A percentile compares a stretch with the other conserved stretches of the same genome.
phyloP scores from a whole-genome alignment of 64 coral and sea anemone genomes.

The Stichodactyla mertensii region DNA sequence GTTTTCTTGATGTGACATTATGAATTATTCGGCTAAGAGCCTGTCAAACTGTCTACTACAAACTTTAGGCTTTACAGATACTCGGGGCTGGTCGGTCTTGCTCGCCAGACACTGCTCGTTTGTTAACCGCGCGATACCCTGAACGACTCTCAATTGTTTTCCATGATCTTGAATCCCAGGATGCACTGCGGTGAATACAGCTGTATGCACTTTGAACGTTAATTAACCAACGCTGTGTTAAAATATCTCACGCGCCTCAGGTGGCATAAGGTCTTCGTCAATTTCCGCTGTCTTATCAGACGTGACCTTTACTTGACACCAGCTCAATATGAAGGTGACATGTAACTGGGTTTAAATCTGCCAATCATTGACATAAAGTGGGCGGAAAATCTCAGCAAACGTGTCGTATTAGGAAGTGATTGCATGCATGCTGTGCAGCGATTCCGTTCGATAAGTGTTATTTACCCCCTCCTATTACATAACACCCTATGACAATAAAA shows the following conservation, averaged over 20 bases:
- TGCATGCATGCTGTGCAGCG: neutral
- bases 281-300: conserved; percentile 59
- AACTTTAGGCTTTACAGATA: conserved; percentile 26
- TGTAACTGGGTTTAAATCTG: conserved; percentile 25
- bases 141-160: conserved; percentile 7
- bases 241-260: conserved; percentile 10
- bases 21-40: conserved; percentile 23
- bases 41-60: conserved; percentile 25
- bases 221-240: neutral
- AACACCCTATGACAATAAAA: neutral
- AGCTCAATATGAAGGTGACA: conserved; percentile 18
- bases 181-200: neutral
- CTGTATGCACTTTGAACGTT: neutral
- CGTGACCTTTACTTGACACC: conserved; percentile 43
- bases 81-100: neutral
- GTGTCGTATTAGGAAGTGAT: neutral
- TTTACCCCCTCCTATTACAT: neutral
- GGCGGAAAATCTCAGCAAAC: neutral
- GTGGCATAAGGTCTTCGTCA: conserved; percentile 19
- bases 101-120: conserved; percentile 18
- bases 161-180: neutral
- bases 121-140: neutral
- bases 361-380: conserved; percentile 16
- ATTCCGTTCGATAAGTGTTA: neutral
- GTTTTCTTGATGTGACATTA: conserved; percentile 35